A percentile compares a stretch with the other conserved stretches of the same genome.
Conservation (phyloP, 2,113 vertebrate species). For the Piaya cayana region DNA sequence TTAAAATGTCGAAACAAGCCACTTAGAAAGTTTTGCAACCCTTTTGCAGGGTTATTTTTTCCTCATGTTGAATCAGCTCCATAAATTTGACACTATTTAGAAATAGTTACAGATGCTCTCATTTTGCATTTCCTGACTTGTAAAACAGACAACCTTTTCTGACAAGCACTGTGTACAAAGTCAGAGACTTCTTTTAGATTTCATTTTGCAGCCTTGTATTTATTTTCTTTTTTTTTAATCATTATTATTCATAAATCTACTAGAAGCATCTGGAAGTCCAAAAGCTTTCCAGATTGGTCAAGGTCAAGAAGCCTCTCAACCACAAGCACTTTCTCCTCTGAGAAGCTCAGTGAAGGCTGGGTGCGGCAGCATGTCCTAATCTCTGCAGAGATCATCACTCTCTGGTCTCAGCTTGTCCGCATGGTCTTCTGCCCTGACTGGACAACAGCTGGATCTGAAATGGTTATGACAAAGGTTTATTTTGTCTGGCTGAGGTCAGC, state of each 20-base stretch:
- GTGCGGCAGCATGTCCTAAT: accelerated
- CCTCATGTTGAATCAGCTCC: not conserved
- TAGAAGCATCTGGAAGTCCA: not conserved
- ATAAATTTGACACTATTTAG: conserved; percentile 37
- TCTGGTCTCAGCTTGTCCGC: accelerated
- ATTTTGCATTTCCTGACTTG: conserved; percentile 3
- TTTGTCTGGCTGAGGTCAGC: not conserved
- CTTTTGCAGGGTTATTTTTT: conserved; percentile 19
- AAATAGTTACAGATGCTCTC: conserved; percentile 7
- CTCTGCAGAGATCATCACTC: not conserved
- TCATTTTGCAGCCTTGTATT: not conserved
- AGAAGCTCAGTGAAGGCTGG: accelerated
- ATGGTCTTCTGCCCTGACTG: not conserved
- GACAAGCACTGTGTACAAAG: not conserved
- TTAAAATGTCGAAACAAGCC: not conserved
- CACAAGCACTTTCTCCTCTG: not conserved
- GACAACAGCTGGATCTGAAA: not conserved
- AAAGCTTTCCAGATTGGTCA: not conserved
- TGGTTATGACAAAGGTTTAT: not conserved
- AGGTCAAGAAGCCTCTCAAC: not conserved
- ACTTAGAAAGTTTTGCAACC: not conserved
- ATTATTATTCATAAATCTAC: not conserved
- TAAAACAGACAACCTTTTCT: conserved; percentile 1
- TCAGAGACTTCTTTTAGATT: not conserved
- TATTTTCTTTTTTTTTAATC: not conserved